Percentiles rank a stretch among this genome's conserved stretches.
These are phyloP conservation scores for Salarias fasciatus DNA, from an alignment of 2,797 vertebrate genomes.

Conservation along the genomic window DNA sequence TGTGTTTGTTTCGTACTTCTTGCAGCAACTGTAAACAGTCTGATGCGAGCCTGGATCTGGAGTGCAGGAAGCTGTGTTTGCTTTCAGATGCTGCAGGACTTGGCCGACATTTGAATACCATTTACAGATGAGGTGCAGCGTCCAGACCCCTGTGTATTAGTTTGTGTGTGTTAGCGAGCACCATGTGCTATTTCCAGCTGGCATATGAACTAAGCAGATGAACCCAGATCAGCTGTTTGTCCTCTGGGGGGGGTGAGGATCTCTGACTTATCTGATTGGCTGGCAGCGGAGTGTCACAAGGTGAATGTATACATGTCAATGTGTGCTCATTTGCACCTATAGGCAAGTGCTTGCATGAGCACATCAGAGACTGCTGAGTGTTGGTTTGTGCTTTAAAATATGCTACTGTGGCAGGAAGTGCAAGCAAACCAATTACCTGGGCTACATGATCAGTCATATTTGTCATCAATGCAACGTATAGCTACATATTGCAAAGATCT, in stretches of 20 bases:
- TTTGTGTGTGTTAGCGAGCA: slow-evolving; percentile 29
- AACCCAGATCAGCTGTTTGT: slow-evolving; percentile 72
- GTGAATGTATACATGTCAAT: neutral
- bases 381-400: too few relatives aligned
- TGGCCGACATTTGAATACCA: slow-evolving; percentile 23
- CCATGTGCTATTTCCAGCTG: slow-evolving; percentile 65
- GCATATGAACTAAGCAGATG: slow-evolving; percentile 65
- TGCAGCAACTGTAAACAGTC: slow-evolving; percentile 15
- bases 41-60: slow-evolving; percentile 6
- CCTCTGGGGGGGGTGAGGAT: slow-evolving; percentile 43
- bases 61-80: neutral
- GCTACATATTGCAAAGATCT: too few relatives aligned
- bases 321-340: too few relatives aligned
- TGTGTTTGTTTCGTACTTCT: slow-evolving; percentile 39
- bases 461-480: too few relatives aligned
- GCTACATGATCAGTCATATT: too few relatives aligned
- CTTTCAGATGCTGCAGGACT: neutral
- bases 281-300: slow-evolving; percentile 59
- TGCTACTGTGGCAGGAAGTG: too few relatives aligned
- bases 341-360: too few relatives aligned
- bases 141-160: slow-evolving; percentile 9
- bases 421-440: too few relatives aligned
- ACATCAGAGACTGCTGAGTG: too few relatives aligned
- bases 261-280: slow-evolving; percentile 61
- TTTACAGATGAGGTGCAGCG: neutral